Evolutionary conservation across 2,113 vertebrate genomes (phyloP), one percentile per base, ranked within the genome.

Genomic region (Passer domesticus): DNA sequence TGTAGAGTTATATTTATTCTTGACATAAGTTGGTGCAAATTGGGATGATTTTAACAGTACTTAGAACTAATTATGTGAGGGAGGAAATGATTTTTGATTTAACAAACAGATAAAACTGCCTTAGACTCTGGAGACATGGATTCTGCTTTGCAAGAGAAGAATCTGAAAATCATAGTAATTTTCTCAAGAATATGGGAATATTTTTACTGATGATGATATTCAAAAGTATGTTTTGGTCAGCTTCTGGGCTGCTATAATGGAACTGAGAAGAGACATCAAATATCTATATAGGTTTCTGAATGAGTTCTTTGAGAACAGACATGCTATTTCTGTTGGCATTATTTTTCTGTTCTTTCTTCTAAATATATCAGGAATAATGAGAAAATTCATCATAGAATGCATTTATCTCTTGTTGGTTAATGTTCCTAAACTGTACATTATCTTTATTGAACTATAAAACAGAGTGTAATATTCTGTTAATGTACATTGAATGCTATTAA

Each of bases 391-490:
- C 16, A 44, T 9, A 37, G 39, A 90, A 70, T 53, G 46, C 47
- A 68, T 83, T 89, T 83, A 27, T 79, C 41, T 89, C 49, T 37
- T 78, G n/a, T 73, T 87, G 55, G 41, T 76, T 79, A 83, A 92
- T 30, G 30, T 41, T 91, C 62, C 80, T 75, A 72, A 93, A 70
- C 56, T 41, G 24, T 43, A 86, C n/a, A 46, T 95, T 95, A 90
- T 60, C 49, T 70, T 96, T 94, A 91, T 91, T 90, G 74, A 91
- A 56, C 52, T 53, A 33, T 44, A 92, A 93, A 94, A 35, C 46
- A 91, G 43, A 72, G 8, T 46, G 66, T 83, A 89, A 67, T 89
- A 64, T 55, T 87, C 62, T 7, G 1, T 72, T 90, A 83, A 83
- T 81, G 75, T 28, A 33, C 30, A 78, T 35, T 75, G 56, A 60